Conservation (phyloP, 2,888 invertebrate species). For the Drosophila robusta region DNA sequence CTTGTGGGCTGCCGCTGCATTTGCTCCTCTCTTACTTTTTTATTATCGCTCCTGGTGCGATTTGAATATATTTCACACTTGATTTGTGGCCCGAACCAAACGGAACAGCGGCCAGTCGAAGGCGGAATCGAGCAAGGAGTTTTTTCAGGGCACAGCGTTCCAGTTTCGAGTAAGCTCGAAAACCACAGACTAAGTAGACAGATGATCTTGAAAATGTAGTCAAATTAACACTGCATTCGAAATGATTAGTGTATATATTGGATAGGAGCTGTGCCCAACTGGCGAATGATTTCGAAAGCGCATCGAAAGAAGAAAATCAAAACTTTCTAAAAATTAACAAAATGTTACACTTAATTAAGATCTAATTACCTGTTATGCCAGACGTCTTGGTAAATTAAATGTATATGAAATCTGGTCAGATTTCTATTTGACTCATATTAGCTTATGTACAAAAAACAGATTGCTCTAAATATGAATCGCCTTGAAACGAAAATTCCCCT, state of each 20-base stretch:
- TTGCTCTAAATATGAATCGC: no score
- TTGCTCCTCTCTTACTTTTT: constrained; percentile 29
- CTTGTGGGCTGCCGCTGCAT: constrained; percentile 45
- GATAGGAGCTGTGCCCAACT: neutral
- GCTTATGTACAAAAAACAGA: no score
- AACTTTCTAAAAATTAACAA: no score
- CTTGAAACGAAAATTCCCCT: no score
- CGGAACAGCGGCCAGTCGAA: constrained; percentile 43
- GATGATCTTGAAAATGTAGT: constrained; percentile 71
- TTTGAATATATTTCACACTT: constrained; percentile 81
- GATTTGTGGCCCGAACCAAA: constrained; percentile 68
- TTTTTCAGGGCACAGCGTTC: constrained; percentile 5
- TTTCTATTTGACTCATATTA: no score
- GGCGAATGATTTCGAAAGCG: neutral
- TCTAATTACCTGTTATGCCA: no score
- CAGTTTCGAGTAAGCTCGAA: constrained; percentile 1
- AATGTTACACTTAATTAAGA: no score
- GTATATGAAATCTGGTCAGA: no score
- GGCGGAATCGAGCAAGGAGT: constrained; percentile 28
- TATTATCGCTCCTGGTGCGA: constrained; percentile 65
- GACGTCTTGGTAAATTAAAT: no score
- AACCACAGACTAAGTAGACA: constrained; percentile 30
- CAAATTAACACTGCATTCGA: constrained; percentile 75
- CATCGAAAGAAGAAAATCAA: no score
- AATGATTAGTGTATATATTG: neutral